phyloP scores from a whole-genome alignment of 2,113 vertebrate genomes.

The Morphnarchus princeps region DNA sequence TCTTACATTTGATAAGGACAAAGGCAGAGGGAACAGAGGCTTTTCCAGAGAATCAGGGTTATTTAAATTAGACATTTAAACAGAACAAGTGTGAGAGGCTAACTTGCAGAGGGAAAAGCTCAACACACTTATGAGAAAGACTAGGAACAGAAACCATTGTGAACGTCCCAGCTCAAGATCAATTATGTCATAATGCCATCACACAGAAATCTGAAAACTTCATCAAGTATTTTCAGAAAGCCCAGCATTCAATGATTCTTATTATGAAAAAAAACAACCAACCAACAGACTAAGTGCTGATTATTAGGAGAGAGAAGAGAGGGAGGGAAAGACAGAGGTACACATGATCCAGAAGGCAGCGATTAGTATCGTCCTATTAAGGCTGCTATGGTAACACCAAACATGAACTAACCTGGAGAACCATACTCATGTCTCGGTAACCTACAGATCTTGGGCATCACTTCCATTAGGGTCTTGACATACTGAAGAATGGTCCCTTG shows the following conservation, averaged over 20 bases:
- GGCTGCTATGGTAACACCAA: neutral
- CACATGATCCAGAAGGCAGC: neutral
- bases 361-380: neutral
- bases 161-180: neutral
- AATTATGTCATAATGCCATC: neutral
- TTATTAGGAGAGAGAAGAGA: neutral
- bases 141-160: neutral
- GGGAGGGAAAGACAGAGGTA: neutral
- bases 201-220: neutral
- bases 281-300: neutral
- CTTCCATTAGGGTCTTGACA: conserved; percentile 89
- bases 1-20: neutral
- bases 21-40: neutral
- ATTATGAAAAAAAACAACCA: neutral
- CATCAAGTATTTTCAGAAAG: neutral
- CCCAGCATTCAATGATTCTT: neutral
- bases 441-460: conserved; percentile 91
- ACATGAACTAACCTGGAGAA: conserved; percentile 79
- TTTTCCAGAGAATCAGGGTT: neutral
- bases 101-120: neutral
- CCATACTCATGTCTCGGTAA: conserved; percentile 87
- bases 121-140: neutral
- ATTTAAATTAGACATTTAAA: neutral
- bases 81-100: neutral
- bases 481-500: conserved; percentile 90